These are phyloP conservation scores for Desmophyllum pertusum DNA, from an alignment of 92 coral and sea anemone genomes.

Conservation along the genomic window DNA sequence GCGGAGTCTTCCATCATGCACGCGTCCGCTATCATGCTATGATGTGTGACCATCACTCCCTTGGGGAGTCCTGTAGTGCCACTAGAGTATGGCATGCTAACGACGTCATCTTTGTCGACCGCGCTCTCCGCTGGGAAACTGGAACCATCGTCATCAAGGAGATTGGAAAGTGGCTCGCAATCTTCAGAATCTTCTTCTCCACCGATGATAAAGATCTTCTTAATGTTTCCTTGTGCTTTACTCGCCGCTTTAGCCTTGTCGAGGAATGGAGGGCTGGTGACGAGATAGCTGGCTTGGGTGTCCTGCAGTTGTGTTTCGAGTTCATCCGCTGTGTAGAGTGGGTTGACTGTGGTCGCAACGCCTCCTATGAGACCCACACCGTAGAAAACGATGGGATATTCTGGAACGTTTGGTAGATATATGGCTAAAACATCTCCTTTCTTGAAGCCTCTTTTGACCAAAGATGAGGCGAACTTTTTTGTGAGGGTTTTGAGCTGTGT, in stretches of 20 bases:
- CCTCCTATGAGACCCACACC: conserved; percentile 53
- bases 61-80: conserved; percentile 93
- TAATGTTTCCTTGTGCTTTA: conserved; percentile 57
- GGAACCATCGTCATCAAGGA: conserved; percentile 72
- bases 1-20: background rate
- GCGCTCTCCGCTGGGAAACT: conserved; percentile 57
- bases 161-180: conserved; percentile 57
- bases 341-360: conserved; percentile 46
- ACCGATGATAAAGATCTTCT: conserved; percentile 74
- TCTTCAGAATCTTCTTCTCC: conserved; percentile 33
- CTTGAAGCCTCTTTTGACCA: conserved; percentile 52
- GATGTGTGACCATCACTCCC: conserved; percentile 92
- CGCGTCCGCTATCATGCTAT: conserved; percentile 58
- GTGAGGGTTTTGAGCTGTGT: conserved; percentile 43
- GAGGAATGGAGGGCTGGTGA: conserved; percentile 63
- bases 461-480: conserved; percentile 49
- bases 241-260: conserved; percentile 59
- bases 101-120: conserved; percentile 72
- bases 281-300: conserved; percentile 55
- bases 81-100: conserved; percentile 80
- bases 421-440: conserved; percentile 65
- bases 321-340: conserved; percentile 51
- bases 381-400: conserved; percentile 43
- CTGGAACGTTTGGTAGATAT: conserved; percentile 48
- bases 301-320: conserved; percentile 63